Conservation (phyloP, 2,113 vertebrate genomes). For the Gila orcuttii region DNA sequence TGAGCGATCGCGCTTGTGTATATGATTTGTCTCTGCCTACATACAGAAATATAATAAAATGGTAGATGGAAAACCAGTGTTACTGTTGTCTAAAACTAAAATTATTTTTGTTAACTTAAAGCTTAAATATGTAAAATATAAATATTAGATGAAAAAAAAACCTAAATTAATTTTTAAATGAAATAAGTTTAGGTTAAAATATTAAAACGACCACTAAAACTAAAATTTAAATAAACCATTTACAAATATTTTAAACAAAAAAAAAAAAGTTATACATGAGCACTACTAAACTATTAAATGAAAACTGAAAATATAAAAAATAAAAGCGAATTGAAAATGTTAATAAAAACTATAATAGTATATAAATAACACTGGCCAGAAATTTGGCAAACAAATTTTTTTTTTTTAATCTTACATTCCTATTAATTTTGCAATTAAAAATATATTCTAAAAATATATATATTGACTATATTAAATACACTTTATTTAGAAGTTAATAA, state of each 20-base stretch:
- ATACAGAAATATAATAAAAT: neutral
- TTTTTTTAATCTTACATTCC: no score
- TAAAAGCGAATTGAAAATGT: neutral
- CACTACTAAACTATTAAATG: neutral
- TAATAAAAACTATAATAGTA: neutral
- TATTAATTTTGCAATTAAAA: neutral
- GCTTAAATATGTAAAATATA: neutral
- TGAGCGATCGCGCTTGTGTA: neutral
- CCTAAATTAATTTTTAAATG: no score
- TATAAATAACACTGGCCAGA: neutral
- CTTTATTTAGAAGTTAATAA: neutral
- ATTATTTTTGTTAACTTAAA: neutral
- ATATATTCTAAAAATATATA: neutral
- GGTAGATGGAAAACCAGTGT: neutral
- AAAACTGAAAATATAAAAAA: neutral
- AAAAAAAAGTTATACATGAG: neutral
- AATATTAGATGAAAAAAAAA: neutral
- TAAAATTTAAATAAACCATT: neutral
- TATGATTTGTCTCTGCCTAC: neutral
- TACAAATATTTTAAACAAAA: neutral
- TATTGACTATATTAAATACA: neutral
- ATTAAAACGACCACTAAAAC: neutral
- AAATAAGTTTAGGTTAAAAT: neutral
- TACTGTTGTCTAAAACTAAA: neutral
- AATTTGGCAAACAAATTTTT: no score